A percentile compares a stretch with the other conserved stretches of the same genome.
Evolutionary conservation across 1,140 invertebrate genomes (phyloP).

Genomic region (Drosophila nigrodunni): DNA sequence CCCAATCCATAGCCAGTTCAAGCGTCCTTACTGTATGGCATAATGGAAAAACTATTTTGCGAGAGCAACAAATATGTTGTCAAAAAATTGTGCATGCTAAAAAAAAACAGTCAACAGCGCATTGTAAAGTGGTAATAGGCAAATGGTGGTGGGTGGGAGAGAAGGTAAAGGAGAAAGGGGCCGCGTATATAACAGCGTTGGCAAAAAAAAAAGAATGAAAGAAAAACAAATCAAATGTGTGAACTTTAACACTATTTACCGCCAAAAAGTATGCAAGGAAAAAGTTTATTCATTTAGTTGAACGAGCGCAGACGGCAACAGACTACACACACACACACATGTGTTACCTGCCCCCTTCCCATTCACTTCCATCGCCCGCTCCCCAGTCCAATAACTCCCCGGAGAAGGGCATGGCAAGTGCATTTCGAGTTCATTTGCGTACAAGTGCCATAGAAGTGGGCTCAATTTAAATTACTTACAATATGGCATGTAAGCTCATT

Average conservation of each 20-base stretch:
- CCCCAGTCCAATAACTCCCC: background rate
- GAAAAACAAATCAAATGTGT: constrained; percentile 80
- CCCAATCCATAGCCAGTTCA: constrained; percentile 3
- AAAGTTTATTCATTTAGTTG: constrained; percentile 82
- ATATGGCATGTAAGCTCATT: constrained; percentile 57
- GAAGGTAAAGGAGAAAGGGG: constrained; percentile 24
- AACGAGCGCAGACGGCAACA: constrained; percentile 69
- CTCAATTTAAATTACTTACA: constrained; percentile 72
- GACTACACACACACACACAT: constrained; percentile 19
- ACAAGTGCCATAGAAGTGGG: constrained; percentile 49
- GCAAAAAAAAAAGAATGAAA: constrained; percentile 11
- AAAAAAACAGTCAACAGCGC: constrained; percentile 72
- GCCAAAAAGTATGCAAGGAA: constrained; percentile 76
- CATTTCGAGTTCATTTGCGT: constrained; percentile 66
- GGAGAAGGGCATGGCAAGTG: constrained; percentile 32
- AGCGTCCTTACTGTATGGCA: constrained; percentile 34
- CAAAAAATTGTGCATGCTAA: constrained; percentile 80
- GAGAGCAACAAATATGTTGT: constrained; percentile 71
- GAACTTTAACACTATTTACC: constrained; percentile 82
- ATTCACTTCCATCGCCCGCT: background rate
- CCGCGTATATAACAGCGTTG: constrained; percentile 1
- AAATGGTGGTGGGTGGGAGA: constrained; percentile 3
- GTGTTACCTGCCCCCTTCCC: background rate
- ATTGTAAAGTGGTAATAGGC: constrained; percentile 24
- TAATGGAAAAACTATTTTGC: constrained; percentile 82